Evolutionary conservation across 2,888 invertebrate genomes (phyloP), one percentile per base, ranked within the genome.

Genomic region (Eristalis arbustorum): DNA sequence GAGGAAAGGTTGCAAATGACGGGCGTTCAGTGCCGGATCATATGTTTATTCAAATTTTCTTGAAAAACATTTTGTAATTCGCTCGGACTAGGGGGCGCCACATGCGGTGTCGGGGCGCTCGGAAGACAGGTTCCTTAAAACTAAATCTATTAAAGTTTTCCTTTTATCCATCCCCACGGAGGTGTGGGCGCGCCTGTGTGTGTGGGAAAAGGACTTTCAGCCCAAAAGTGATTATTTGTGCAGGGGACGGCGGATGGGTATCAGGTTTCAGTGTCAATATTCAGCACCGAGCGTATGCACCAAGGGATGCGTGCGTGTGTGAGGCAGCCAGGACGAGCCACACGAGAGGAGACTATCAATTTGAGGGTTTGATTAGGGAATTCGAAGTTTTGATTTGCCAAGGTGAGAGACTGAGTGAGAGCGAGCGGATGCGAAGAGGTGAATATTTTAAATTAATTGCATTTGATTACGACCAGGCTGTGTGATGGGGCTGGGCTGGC

Each of bases 101-200:
- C 37, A 8, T 5, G 37, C 3, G 40, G 62, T 1, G 34, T 3
- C 13, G 3, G 49, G 42, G 61, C 3, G 63, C 25, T 14, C 74
- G 59, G 64, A 40, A 23, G 34, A 11, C 13, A 37, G 76, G 76
- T 81, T 74, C 40, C 82, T 67, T 82, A 69, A 74, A 82, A 85
- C 82, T 77, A 78, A 82, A 85, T 85, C 85, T 85, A 85, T 85
- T 85, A 78, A 85, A 85, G 85, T 85, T 85, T 74, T 71, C 74
- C 71, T 74, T 80, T 80, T 68, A 80, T 82, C 59, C 34, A 59
- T 77, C 57, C 49, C 59, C 25, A 49, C 57, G 28, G 37, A 13
- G 34, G 62, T 22, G 40, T 22, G 13, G 11, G 13, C 8, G 18
- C 49, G 11, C 61, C 64, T 42, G 31, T n/a, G 37, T 31, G 37